Conservation (phyloP, 2,888 invertebrate species). For the Julus scanicus region DNA sequence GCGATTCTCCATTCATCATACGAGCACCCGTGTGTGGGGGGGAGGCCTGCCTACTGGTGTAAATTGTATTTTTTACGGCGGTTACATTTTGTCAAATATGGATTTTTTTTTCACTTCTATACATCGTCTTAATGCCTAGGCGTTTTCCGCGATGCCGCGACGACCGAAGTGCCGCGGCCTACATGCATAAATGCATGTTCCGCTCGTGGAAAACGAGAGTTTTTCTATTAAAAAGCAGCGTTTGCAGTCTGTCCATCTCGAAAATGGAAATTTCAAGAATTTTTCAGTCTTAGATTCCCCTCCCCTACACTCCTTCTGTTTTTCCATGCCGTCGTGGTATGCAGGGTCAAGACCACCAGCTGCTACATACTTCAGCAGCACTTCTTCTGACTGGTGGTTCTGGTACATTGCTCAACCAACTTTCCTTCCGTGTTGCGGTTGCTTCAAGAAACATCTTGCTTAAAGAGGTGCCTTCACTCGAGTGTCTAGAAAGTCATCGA, state of each 20-base stretch:
- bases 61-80: conserved; percentile 1
- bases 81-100: neutral
- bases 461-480: too few species aligned
- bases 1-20: neutral
- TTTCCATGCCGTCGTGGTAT: too few species aligned
- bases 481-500: too few species aligned
- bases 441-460: too few species aligned
- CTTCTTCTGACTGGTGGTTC: too few species aligned
- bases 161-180: neutral
- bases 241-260: neutral
- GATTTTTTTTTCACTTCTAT: neutral
- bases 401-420: too few species aligned
- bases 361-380: too few species aligned
- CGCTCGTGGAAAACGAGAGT: neutral
- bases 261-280: neutral
- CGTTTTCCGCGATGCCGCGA: neutral
- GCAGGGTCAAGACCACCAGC: too few species aligned
- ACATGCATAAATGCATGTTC: neutral
- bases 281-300: too few species aligned
- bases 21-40: neutral
- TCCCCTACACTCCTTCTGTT: too few species aligned
- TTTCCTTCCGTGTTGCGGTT: too few species aligned
- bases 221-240: neutral
- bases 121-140: neutral
- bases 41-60: neutral